phyloP scores from a whole-genome alignment of 2,888 invertebrate genomes.

The Caenorhabditis sp. region DNA sequence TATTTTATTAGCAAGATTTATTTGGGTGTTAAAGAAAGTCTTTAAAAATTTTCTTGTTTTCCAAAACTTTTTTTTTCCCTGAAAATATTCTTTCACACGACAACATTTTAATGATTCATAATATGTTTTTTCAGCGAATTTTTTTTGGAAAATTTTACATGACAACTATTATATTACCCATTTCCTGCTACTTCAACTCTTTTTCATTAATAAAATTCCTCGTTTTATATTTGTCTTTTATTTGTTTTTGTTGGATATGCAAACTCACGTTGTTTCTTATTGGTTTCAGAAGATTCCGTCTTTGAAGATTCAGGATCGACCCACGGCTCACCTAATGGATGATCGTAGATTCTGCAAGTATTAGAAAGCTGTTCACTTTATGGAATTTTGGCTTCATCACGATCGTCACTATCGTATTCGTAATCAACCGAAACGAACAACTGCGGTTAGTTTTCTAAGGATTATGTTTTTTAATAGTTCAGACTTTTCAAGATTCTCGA shows the following conservation, averaged over 20 bases:
- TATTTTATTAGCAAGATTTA: not conserved
- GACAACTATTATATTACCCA: not conserved
- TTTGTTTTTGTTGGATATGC: not conserved
- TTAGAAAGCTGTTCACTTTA: constrained; percentile 24
- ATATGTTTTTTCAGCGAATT: not conserved
- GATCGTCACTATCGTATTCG: constrained; percentile 52
- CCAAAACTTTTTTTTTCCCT: not conserved
- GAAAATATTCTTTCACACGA: not conserved
- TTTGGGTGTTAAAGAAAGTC: too few relatives aligned
- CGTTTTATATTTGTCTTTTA: not conserved
- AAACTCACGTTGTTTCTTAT: constrained; percentile 3
- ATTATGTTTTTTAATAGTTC: too few relatives aligned
- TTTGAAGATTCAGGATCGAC: not conserved
- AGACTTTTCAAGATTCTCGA: too few relatives aligned
- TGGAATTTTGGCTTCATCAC: constrained; percentile 60
- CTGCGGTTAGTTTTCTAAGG: constrained; percentile 39
- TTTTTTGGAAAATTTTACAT: not conserved
- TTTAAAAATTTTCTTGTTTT: too few relatives aligned
- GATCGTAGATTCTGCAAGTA: constrained; percentile 31
- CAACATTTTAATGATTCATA: constrained; percentile 1
- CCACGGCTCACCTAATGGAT: constrained; percentile 19
- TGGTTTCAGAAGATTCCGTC: not conserved
- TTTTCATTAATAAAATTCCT: not conserved
- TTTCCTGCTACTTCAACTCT: not conserved
- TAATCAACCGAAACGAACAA: constrained; percentile 51